These are phyloP conservation scores for Moxostoma hubbsi DNA, from an alignment of 2,797 vertebrate species.

Conservation along the genomic window DNA sequence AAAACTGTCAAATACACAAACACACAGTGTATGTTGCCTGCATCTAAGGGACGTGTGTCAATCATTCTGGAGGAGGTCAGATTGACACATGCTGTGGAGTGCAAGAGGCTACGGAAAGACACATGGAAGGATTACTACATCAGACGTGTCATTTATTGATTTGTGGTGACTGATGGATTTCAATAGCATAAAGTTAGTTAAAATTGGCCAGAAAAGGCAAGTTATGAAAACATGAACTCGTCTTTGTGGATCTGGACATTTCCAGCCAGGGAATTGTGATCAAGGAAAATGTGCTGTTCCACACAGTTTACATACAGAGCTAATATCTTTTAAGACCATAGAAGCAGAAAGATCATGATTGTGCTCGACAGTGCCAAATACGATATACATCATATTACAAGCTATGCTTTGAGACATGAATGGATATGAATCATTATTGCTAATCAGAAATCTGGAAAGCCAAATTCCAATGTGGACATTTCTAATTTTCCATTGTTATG, in stretches of 20 bases:
- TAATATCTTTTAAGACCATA: neutral
- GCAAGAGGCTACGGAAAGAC: neutral
- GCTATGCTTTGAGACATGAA: neutral
- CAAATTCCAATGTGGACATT: neutral
- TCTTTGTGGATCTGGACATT: conserved; percentile 16
- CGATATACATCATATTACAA: neutral
- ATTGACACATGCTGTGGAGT: conserved; percentile 20
- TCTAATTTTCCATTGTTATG: neutral
- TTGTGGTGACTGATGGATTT: conserved; percentile 15
- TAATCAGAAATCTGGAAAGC: neutral
- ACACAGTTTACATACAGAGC: neutral
- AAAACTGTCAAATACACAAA: conserved; percentile 57
- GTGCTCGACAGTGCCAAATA: neutral
- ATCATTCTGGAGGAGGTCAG: conserved; percentile 34
- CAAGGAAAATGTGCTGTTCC: neutral
- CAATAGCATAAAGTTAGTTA: neutral
- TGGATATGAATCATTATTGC: neutral
- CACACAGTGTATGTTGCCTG: conserved; percentile 20
- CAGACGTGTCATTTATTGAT: neutral
- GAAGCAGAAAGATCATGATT: neutral
- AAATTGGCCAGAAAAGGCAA: neutral
- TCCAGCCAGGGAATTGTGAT: neutral
- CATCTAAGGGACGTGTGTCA: conserved; percentile 24
- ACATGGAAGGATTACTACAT: neutral
- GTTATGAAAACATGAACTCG: conserved; percentile 14